Conservation (phyloP, 2,888 invertebrate species). For the Melinaea menophilus region DNA sequence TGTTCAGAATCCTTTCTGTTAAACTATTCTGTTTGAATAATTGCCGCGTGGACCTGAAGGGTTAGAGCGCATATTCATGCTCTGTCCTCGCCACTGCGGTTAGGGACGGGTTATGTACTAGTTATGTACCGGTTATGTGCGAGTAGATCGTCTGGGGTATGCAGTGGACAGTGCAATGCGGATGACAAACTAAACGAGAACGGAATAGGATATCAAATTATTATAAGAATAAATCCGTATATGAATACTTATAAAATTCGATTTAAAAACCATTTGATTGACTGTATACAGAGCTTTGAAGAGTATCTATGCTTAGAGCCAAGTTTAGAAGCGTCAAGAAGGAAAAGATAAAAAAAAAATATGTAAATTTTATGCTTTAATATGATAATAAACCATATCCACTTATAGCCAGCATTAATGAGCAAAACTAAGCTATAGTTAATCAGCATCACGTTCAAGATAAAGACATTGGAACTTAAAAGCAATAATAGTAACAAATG, state of each 20-base stretch:
- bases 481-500: conserved; percentile 54
- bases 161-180: conserved; percentile 25
- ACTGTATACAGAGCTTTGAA: too few relatives aligned
- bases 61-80: conserved; percentile 73
- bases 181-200: conserved; percentile 11
- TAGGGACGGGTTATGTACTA: conserved; percentile 42
- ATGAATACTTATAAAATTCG: too few relatives aligned
- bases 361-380: too few relatives aligned
- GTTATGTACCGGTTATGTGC: conserved; percentile 34
- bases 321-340: too few relatives aligned
- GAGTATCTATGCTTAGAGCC: too few relatives aligned
- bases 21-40: conserved; percentile 79
- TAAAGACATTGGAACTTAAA: conserved; percentile 44
- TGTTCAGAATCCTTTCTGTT: conserved; percentile 77
- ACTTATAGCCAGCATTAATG: background rate
- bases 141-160: conserved; percentile 23
- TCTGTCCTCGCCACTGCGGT: conserved; percentile 68
- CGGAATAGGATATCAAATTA: background rate
- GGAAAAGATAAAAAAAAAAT: too few relatives aligned
- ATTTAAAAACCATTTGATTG: too few relatives aligned
- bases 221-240: too few relatives aligned
- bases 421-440: conserved; percentile 1
- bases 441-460: conserved; percentile 46
- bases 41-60: conserved; percentile 78
- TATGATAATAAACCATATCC: too few relatives aligned